phyloP scores from a whole-genome alignment of 2,797 vertebrate species.

The Botia almorhae region DNA sequence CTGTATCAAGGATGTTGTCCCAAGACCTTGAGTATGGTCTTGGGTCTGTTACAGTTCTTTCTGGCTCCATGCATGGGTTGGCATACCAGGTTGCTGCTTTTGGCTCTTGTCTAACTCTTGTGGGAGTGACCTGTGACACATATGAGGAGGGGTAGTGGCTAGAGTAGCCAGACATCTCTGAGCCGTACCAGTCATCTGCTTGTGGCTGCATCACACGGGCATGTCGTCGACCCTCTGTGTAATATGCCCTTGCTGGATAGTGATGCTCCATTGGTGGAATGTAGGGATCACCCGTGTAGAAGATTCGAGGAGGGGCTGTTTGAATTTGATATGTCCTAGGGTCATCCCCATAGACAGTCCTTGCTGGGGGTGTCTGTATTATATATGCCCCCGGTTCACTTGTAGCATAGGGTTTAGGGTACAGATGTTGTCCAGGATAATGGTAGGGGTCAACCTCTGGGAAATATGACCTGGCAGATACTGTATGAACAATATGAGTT shows the following conservation, averaged over 20 bases:
- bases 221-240: constrained; percentile 84
- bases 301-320: constrained; percentile 79
- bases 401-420: constrained; percentile 77
- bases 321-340: constrained; percentile 83
- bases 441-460: constrained; percentile 79
- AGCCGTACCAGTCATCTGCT: constrained; percentile 87
- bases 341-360: constrained; percentile 85
- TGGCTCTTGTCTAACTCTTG: constrained; percentile 78
- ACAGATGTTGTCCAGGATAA: constrained; percentile 74
- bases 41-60: constrained; percentile 82
- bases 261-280: constrained; percentile 81
- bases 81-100: constrained; percentile 86
- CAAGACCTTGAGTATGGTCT: constrained; percentile 94
- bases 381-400: constrained; percentile 85
- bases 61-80: constrained; percentile 82
- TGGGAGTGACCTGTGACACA: constrained; percentile 79
- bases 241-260: constrained; percentile 82
- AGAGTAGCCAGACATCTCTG: constrained; percentile 81
- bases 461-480: constrained; percentile 79
- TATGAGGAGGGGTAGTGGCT: constrained; percentile 79
- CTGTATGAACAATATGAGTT: constrained; percentile 77
- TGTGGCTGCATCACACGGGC: constrained; percentile 83
- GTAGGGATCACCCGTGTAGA: constrained; percentile 80
- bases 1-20: constrained; percentile 93
- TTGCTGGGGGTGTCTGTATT: constrained; percentile 87